Percentiles rank a stretch among this genome's conserved stretches.
These are phyloP conservation scores for Drosophila paramelanica DNA, from an alignment of 2,888 invertebrate species.

Conservation along the genomic window DNA sequence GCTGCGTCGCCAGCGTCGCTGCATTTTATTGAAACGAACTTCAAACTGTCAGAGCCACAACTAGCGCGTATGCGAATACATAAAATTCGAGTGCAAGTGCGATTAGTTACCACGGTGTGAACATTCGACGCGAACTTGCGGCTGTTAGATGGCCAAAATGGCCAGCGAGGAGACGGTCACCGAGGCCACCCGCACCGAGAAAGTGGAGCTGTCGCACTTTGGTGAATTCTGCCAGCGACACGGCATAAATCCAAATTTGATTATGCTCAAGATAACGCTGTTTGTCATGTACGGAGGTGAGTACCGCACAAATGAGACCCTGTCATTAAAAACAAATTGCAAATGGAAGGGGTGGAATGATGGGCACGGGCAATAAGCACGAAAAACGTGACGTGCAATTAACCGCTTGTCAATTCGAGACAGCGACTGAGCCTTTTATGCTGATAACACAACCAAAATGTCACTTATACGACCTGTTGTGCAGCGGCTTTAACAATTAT, in stretches of 20 bases:
- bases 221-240: constrained; percentile 85
- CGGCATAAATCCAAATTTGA: constrained; percentile 90
- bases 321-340: constrained; percentile 66
- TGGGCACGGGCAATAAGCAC: not conserved
- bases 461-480: constrained; percentile 40
- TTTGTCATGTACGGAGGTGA: constrained; percentile 93
- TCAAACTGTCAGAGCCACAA: constrained; percentile 62
- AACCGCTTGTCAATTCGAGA: constrained; percentile 20
- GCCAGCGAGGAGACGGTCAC: constrained; percentile 82
- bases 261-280: constrained; percentile 92
- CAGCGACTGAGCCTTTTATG: constrained; percentile 15
- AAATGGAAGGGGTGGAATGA: constrained; percentile 8
- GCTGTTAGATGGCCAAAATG: constrained; percentile 75
- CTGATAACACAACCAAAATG: constrained; percentile 29
- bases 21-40: constrained; percentile 77
- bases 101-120: too few relatives aligned
- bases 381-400: constrained; percentile 45
- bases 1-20: constrained; percentile 23
- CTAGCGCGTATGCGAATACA: not conserved
- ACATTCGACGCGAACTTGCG: constrained; percentile 1
- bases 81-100: too few relatives aligned
- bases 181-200: constrained; percentile 67
- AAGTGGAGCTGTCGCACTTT: constrained; percentile 81
- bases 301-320: constrained; percentile 53
- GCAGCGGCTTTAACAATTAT: constrained; percentile 20